Evolutionary conservation across 2,888 invertebrate species (phyloP).

Genomic region (Tenthredo scrophulariae): DNA sequence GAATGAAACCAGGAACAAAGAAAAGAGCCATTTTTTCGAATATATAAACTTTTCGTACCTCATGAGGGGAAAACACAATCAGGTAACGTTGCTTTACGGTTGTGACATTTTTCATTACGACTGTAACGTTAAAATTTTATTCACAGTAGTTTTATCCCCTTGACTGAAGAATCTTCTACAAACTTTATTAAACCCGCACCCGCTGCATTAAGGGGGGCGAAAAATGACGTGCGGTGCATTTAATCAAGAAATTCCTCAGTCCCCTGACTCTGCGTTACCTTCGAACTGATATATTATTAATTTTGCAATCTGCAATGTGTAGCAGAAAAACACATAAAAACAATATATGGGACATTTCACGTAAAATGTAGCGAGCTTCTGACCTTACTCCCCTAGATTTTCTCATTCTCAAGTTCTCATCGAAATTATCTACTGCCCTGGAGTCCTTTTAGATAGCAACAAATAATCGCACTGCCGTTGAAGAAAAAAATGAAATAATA

Average conservation of each 20-base stretch:
- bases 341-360: not conserved
- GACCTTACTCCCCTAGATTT: not conserved
- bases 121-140: conserved; percentile 18
- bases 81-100: not conserved
- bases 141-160: not conserved
- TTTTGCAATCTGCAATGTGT: not conserved
- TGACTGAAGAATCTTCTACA: not conserved
- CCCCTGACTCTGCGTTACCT: conserved; percentile 1
- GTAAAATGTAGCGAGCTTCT: not conserved
- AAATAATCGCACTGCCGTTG: not conserved
- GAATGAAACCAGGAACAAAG: not conserved
- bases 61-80: not conserved
- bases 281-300: not conserved
- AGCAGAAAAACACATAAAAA: not conserved
- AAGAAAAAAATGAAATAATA: too few relatives aligned
- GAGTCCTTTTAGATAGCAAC: not conserved
- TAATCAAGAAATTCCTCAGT: not conserved
- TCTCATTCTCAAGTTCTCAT: not conserved
- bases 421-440: not conserved
- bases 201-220: not conserved
- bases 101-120: not conserved
- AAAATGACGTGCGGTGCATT: conserved; percentile 14
- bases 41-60: conserved; percentile 1
- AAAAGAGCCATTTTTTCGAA: not conserved
- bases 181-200: not conserved